These are phyloP conservation scores for Adelosebastes latens DNA, from an alignment of 2,797 vertebrate genomes.

Conservation along the genomic window DNA sequence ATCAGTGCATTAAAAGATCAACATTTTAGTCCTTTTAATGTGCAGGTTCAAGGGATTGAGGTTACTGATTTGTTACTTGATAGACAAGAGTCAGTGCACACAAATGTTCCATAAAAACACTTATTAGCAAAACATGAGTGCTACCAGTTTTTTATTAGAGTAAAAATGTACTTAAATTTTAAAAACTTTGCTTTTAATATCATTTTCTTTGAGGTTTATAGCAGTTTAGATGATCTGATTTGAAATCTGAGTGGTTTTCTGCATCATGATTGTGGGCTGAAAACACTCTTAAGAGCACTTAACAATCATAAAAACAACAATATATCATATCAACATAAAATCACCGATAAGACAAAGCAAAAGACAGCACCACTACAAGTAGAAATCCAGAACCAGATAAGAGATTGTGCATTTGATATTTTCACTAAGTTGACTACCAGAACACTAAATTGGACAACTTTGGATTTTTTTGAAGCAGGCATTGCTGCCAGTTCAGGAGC, in stretches of 20 bases:
- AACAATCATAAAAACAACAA: not conserved
- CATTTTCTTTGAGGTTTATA: not conserved
- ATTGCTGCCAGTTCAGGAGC: constrained; percentile 34
- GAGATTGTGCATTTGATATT: not conserved
- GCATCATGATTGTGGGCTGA: not conserved
- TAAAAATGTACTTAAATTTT: not conserved
- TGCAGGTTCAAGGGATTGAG: constrained; percentile 6
- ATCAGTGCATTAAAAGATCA: constrained; percentile 20
- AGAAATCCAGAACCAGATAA: not conserved
- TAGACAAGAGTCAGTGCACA: not conserved
- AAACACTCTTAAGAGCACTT: not conserved
- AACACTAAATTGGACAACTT: not conserved
- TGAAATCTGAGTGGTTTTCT: not conserved
- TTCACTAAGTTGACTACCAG: not conserved
- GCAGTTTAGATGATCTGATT: not conserved
- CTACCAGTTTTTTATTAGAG: not conserved
- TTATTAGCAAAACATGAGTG: not conserved
- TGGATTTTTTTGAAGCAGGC: not conserved
- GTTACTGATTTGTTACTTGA: not conserved
- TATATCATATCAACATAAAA: not conserved
- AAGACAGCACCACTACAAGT: not conserved
- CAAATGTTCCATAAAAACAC: not conserved
- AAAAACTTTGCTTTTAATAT: not conserved
- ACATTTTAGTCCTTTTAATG: not conserved
- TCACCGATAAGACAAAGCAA: not conserved